Evolutionary conservation across 2,888 invertebrate species (phyloP).

Genomic region (Graphium colonna): DNA sequence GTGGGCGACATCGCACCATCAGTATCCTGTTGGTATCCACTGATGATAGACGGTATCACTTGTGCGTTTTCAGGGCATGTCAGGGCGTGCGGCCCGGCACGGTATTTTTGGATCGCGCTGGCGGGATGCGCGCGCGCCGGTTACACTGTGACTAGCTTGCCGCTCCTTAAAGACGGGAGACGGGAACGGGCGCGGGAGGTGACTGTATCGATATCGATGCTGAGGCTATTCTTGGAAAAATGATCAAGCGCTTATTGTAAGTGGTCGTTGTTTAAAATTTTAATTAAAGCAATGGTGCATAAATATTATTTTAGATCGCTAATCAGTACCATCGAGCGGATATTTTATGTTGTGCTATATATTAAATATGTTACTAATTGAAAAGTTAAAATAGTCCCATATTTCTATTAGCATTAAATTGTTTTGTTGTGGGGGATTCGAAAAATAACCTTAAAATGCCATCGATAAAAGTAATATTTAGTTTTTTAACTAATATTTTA

Average conservation of each 20-base stretch:
- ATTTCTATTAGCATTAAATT: too few relatives aligned
- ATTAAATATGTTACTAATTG: too few relatives aligned
- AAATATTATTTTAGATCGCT: too few relatives aligned
- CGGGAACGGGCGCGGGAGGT: conserved; percentile 46
- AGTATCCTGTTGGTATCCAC: conserved; percentile 30
- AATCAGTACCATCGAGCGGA: too few relatives aligned
- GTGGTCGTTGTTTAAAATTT: conserved; percentile 25
- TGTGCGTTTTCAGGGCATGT: conserved; percentile 43
- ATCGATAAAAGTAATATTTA: too few relatives aligned
- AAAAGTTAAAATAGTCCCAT: too few relatives aligned
- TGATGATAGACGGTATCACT: conserved; percentile 16
- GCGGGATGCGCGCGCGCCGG: conserved; percentile 72
- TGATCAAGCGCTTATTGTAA: not conserved
- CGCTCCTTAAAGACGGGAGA: conserved; percentile 75
- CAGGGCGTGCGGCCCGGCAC: conserved; percentile 48
- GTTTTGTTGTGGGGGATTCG: too few relatives aligned
- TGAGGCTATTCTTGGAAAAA: conserved; percentile 30
- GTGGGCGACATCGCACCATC: conserved; percentile 69
- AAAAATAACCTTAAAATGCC: too few relatives aligned
- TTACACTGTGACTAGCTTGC: conserved; percentile 55
- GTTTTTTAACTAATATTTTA: too few relatives aligned
- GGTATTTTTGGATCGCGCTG: conserved; percentile 64
- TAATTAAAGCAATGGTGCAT: too few relatives aligned
- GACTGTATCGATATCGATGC: not conserved
- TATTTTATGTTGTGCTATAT: too few relatives aligned